A percentile compares a stretch with the other conserved stretches of the same genome.
Evolutionary conservation across 2,888 invertebrate genomes (phyloP).

Genomic region (Pyralis farinalis): DNA sequence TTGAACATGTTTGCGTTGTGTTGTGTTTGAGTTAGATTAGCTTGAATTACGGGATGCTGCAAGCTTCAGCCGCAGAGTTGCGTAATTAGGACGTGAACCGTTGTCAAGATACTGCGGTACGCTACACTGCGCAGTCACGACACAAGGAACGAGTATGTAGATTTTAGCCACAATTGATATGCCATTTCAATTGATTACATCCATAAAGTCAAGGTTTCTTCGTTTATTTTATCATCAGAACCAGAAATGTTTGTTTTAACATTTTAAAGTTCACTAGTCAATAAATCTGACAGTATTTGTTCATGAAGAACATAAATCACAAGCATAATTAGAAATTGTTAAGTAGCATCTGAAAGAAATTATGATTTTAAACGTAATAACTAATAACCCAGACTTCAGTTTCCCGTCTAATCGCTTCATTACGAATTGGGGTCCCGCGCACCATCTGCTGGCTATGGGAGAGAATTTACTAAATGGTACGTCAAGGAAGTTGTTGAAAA

Average conservation of each 20-base stretch:
- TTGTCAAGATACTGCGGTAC: constrained; percentile 25
- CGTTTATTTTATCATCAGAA: background rate
- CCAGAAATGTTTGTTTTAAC: too few species aligned
- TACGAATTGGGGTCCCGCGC: constrained; percentile 1
- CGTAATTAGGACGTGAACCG: constrained; percentile 50
- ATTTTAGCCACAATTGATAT: constrained; percentile 8
- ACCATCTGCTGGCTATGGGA: background rate
- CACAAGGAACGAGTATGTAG: constrained; percentile 19
- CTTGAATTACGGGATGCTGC: constrained; percentile 37
- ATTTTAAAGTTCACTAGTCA: too few species aligned
- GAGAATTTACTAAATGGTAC: background rate
- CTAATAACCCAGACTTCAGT: too few species aligned
- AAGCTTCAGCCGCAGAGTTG: constrained; percentile 39
- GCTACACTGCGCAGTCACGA: constrained; percentile 27
- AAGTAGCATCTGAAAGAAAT: too few species aligned
- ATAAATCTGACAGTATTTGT: too few species aligned
- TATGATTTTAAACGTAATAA: too few species aligned
- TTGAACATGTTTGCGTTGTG: constrained; percentile 34
- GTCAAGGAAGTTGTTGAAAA: constrained; percentile 2
- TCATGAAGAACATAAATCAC: too few species aligned
- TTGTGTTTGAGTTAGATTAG: constrained; percentile 36
- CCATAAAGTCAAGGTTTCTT: constrained; percentile 23
- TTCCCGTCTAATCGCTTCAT: background rate
- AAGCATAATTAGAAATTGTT: too few species aligned
- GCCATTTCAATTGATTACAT: constrained; percentile 35